These are phyloP conservation scores for Lycocerus yunnanus DNA, from an alignment of 2,888 invertebrate species.

Conservation along the genomic window DNA sequence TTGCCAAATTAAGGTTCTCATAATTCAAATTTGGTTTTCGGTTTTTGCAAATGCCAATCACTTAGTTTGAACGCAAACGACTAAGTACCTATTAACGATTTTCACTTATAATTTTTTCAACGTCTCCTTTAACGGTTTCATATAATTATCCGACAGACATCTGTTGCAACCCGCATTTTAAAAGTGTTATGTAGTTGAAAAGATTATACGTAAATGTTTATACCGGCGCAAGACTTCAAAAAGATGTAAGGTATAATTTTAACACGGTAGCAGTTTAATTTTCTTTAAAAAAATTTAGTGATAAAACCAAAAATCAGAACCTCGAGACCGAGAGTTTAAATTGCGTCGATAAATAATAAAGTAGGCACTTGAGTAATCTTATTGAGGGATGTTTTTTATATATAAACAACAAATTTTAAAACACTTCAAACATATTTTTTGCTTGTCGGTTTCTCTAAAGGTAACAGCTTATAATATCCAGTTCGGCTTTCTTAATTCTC, in stretches of 20 bases:
- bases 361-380: background rate
- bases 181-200: slow-evolving; percentile 48
- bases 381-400: background rate
- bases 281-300: slow-evolving; percentile 5
- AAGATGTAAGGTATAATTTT: slow-evolving; percentile 45
- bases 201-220: slow-evolving; percentile 41
- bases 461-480: slow-evolving; percentile 27
- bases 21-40: background rate
- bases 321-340: background rate
- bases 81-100: no score
- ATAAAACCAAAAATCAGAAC: background rate
- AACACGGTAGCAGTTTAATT: slow-evolving; percentile 34
- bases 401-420: background rate
- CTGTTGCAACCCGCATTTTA: slow-evolving; percentile 38
- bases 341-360: background rate
- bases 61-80: no score
- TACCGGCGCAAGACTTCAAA: slow-evolving; percentile 48
- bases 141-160: slow-evolving; percentile 49
- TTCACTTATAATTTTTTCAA: no score
- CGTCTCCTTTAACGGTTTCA: slow-evolving; percentile 37
- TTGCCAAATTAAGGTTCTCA: background rate
- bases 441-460: slow-evolving; percentile 28
- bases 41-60: background rate
- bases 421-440: background rate
- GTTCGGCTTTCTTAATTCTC: slow-evolving; percentile 41